Evolutionary conservation across 2,888 invertebrate genomes (phyloP), one percentile per base, ranked within the genome.

Genomic region (Hypomecis punctinalis): DNA sequence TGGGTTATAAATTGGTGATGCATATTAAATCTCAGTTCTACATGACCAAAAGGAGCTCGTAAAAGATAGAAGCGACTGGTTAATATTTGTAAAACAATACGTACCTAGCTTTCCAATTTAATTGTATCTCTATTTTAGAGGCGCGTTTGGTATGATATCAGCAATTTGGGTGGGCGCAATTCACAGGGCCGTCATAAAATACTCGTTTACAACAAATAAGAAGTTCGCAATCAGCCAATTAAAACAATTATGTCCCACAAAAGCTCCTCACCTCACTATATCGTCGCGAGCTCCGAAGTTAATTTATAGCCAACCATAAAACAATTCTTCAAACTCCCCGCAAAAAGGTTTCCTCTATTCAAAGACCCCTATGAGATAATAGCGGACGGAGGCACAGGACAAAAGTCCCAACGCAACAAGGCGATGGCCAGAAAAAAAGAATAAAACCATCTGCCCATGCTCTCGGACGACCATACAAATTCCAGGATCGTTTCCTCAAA

Each of bases 321-420:
- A 91, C 90, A 91, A 91, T 92, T 90, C 90, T 90, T 85, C 84
- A 85, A 90, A 89, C 77, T 80, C 74, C 80, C 89, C 89, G 90
- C 88, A 91, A 91, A 91, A 91, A 91, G 84, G 81, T 79, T 65
- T 75, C 69, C 71, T 79, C 86, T 86, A 90, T 91, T 88, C 87
- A 91, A 82, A 80, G 74, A 75, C 81, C 81, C 81, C 78, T 85
- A 85, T 85, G 86, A 90, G 88, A 91, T 90, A 91, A 93, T 89
- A 86, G 85, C 70, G 75, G 83, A 84, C 88, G 76, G 88, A 84
- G 84, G 87, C 87, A 84, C 81, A 82, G 87, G 85, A 91, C 90
- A 90, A 90, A 88, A 89, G 88, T 86, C 80, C 84, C 79, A 85
- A 90, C 84, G 89, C 88, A 89, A 89, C 84, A 82, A 84, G 81